A percentile compares a stretch with the other conserved stretches of the same genome.
phyloP scores from a whole-genome alignment of 1,140 invertebrate species.

The Popillia japonica region DNA sequence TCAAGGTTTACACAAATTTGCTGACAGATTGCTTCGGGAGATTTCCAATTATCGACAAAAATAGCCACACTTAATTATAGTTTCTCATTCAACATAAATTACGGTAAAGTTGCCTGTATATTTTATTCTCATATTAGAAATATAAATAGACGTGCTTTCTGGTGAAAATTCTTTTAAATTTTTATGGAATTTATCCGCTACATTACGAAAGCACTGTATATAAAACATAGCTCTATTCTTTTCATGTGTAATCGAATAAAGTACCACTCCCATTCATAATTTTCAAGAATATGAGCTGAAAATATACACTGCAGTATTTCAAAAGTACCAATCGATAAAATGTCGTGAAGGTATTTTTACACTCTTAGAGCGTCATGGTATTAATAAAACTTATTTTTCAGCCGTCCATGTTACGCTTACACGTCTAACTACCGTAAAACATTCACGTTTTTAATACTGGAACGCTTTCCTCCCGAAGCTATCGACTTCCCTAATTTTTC shows the following conservation, averaged over 20 bases:
- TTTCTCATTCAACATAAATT: no score
- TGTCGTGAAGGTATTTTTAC: slow-evolving; percentile 24
- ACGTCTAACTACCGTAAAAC: slow-evolving; percentile 21
- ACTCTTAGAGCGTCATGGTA: not conserved
- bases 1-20: no score
- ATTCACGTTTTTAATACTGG: slow-evolving; percentile 8
- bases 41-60: no score
- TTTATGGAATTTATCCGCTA: no score
- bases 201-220: no score
- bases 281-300: not conserved
- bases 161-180: no score
- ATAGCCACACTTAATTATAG: no score
- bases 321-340: slow-evolving; percentile 28
- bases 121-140: no score
- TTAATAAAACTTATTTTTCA: slow-evolving; percentile 14
- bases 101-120: no score
- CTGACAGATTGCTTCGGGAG: no score
- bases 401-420: not conserved
- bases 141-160: no score
- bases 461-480: not conserved
- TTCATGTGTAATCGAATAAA: not conserved
- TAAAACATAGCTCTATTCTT: not conserved
- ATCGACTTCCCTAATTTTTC: not conserved
- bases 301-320: slow-evolving; percentile 4
- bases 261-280: not conserved